Conservation (phyloP, 2,797 vertebrate species). For the Aldrovandia affinis region DNA sequence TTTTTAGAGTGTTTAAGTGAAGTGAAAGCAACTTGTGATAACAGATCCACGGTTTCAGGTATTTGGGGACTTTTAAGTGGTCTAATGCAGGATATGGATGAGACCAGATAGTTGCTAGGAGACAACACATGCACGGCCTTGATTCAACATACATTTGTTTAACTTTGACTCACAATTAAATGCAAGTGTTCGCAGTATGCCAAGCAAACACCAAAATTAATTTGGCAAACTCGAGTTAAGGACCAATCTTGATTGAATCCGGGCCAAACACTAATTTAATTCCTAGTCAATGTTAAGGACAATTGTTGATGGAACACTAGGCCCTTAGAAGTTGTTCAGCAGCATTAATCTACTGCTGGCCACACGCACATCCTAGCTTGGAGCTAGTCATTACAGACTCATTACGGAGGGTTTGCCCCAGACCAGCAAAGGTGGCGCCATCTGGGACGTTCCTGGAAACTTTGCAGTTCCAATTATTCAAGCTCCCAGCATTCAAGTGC, state of each 20-base stretch:
- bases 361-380: neutral
- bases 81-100: neutral
- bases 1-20: neutral
- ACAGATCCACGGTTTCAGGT: neutral
- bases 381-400: neutral
- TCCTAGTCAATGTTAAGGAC: neutral
- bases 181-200: no score
- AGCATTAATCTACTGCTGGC: neutral
- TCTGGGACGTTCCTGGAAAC: neutral
- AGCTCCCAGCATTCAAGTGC: neutral
- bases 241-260: neutral
- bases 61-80: neutral
- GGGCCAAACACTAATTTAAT: neutral
- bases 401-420: neutral
- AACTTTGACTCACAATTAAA: no score
- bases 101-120: neutral
- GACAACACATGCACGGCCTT: neutral
- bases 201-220: no score
- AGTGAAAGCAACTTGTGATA: neutral
- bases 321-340: neutral
- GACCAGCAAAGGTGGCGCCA: neutral
- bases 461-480: neutral
- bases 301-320: neutral
- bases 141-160: no score
- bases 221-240: neutral